Percentiles rank a stretch among this genome's conserved stretches.
These are phyloP conservation scores for Taenaris catops DNA, from an alignment of 2,888 invertebrate species.

Conservation along the genomic window DNA sequence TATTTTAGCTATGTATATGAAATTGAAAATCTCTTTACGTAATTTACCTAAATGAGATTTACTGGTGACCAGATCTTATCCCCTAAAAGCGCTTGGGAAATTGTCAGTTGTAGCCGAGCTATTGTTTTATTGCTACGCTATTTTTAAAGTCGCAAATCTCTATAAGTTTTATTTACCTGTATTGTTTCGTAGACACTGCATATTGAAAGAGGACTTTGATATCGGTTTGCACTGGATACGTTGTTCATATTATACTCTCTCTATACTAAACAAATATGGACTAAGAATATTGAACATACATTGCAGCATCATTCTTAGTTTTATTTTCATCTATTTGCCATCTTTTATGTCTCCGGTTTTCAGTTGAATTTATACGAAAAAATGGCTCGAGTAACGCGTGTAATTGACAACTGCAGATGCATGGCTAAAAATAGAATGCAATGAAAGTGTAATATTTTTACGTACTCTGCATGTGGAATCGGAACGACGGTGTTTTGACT, in stretches of 20 bases:
- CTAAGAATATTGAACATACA: conserved; percentile 56
- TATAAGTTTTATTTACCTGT: conserved; percentile 32
- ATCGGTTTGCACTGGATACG: conserved; percentile 30
- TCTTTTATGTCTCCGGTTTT: conserved; percentile 23
- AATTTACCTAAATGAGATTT: too few species aligned
- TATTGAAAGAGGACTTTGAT: conserved; percentile 21
- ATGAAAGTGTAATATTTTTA: conserved; percentile 5
- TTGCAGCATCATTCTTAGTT: conserved; percentile 45
- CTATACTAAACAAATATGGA: conserved; percentile 61
- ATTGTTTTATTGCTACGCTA: conserved; percentile 30
- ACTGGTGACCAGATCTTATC: too few species aligned
- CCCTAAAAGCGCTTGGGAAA: too few species aligned
- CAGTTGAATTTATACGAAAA: conserved; percentile 7
- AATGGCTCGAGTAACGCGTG: not conserved
- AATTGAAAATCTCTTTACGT: too few species aligned
- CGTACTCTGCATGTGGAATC: conserved; percentile 1
- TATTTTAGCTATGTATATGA: too few species aligned
- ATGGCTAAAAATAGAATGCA: conserved; percentile 1
- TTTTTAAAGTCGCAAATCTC: conserved; percentile 38
- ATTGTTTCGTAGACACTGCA: conserved; percentile 42
- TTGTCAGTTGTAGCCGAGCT: too few species aligned
- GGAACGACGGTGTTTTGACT: conserved; percentile 1
- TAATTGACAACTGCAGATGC: conserved; percentile 8
- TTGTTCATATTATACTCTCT: conserved; percentile 41
- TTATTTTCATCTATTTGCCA: conserved; percentile 26